Evolutionary conservation across 2,888 invertebrate species (phyloP), one percentile per base, ranked within the genome.

Genomic region (Rosalia funebris): DNA sequence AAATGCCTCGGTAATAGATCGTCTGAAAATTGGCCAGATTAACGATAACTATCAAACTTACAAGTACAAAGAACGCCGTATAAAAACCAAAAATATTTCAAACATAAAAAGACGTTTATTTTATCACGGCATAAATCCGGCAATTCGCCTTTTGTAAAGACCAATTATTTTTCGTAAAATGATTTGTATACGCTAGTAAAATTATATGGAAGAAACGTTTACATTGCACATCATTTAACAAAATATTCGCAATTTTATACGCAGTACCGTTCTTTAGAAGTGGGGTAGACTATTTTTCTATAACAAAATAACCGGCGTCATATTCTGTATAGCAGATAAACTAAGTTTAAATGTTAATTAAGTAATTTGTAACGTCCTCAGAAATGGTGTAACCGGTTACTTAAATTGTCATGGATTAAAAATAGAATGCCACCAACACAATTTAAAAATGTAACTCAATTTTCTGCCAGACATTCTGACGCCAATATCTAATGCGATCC

Each of bases 381-480:
- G n/a, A n/a, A 7, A 3, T 25, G 25, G 25, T 25, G 25, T 25
- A 25, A 25, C 7, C 4, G 7, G 25, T 25, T 25, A 5, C 25
- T 25, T 5, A 25, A 25, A 7, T 25, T 25, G 7, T 7, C 25
- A 25, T 25, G 5, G 11, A 10, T 34, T 42, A 19, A 42, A 42
- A 42, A 42, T 42, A 42, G 19, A 10, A 10, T 42, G 5, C 2
- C 17, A 19, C 42, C 42, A 2, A 42, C 42, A n/a, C 11, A n/a
- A n/a, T 11, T 9, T 17, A 7, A 17, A 17, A 41, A 17, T 42
- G 10, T 19, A 19, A 17, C 16, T 42, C 15, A 39, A 39, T 15
- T 42, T 19, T 19, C 17, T 42, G 42, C 42, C 42, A 42, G 42
- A 42, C 42, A n/a, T 7, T 16, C 7, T 42, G 42, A 42, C 42